Evolutionary conservation across 2,888 invertebrate species (phyloP).

Genomic region (Adelphocoris suturalis): DNA sequence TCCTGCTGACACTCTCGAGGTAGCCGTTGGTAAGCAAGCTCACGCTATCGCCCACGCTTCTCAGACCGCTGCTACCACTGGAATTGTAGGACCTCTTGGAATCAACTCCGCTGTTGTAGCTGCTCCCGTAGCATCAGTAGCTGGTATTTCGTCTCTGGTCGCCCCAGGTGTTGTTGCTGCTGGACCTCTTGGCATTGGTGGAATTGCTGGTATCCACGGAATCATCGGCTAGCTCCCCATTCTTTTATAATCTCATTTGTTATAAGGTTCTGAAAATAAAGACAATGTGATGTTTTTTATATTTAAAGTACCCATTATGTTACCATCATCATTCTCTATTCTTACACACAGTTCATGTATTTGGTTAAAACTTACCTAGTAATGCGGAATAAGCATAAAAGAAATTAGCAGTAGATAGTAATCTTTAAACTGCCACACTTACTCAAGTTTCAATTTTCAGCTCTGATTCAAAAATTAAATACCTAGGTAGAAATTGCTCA

Average conservation of each 20-base stretch:
- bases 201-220: conserved; percentile 41
- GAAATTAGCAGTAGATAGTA: too few relatives aligned
- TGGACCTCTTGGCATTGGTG: conserved; percentile 14
- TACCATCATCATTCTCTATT: not conserved
- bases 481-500: too few relatives aligned
- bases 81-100: conserved; percentile 72
- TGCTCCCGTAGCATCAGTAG: conserved; percentile 73
- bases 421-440: too few relatives aligned
- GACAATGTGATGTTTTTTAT: not conserved
- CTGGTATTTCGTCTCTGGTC: not conserved
- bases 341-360: not conserved
- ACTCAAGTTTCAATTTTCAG: too few relatives aligned
- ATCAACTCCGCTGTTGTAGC: conserved; percentile 77
- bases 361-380: too few relatives aligned
- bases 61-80: conserved; percentile 75
- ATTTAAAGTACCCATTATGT: not conserved
- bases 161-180: conserved; percentile 42
- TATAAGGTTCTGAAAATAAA: conserved; percentile 22
- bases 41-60: conserved; percentile 79
- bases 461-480: too few relatives aligned
- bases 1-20: conserved; percentile 77
- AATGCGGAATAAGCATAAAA: too few relatives aligned
- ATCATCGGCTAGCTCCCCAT: not conserved
- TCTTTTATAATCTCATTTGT: not conserved
- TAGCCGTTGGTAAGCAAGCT: conserved; percentile 77